These are phyloP conservation scores for Plebejus melissa DNA, from an alignment of 2,888 invertebrate genomes.

Conservation along the genomic window DNA sequence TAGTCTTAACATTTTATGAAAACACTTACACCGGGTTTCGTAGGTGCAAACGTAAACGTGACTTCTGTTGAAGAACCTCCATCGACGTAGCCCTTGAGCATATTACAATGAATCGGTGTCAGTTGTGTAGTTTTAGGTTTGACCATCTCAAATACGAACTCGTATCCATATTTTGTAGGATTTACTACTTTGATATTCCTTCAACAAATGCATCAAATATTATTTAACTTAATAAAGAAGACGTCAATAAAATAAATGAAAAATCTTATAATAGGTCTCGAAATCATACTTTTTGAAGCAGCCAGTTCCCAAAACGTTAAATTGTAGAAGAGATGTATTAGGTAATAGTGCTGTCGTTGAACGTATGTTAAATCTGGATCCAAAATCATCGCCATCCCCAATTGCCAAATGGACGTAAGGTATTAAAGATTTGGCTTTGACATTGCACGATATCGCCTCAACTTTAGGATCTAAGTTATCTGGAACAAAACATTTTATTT, in stretches of 20 bases:
- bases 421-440: constrained; percentile 80
- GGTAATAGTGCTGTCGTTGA: constrained; percentile 60
- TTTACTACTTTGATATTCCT: constrained; percentile 83
- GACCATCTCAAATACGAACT: constrained; percentile 78
- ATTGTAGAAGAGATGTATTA: constrained; percentile 81
- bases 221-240: neutral
- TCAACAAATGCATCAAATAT: neutral
- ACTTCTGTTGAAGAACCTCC: constrained; percentile 79
- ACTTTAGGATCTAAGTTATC: constrained; percentile 77
- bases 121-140: constrained; percentile 62
- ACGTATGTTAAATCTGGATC: constrained; percentile 62
- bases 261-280: too few species aligned
- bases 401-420: constrained; percentile 86
- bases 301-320: constrained; percentile 82
- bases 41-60: constrained; percentile 82
- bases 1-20: too few species aligned
- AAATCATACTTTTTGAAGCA: constrained; percentile 69
- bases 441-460: constrained; percentile 69
- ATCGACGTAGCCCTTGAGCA: constrained; percentile 77
- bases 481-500: constrained; percentile 36
- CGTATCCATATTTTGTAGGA: constrained; percentile 80
- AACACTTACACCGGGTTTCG: constrained; percentile 71
- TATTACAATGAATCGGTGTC: constrained; percentile 80
- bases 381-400: constrained; percentile 82
- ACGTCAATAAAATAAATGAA: too few species aligned